Evolutionary conservation across 2,113 vertebrate genomes (phyloP), one percentile per base, ranked within the genome.

Genomic region (Cariama cristata): DNA sequence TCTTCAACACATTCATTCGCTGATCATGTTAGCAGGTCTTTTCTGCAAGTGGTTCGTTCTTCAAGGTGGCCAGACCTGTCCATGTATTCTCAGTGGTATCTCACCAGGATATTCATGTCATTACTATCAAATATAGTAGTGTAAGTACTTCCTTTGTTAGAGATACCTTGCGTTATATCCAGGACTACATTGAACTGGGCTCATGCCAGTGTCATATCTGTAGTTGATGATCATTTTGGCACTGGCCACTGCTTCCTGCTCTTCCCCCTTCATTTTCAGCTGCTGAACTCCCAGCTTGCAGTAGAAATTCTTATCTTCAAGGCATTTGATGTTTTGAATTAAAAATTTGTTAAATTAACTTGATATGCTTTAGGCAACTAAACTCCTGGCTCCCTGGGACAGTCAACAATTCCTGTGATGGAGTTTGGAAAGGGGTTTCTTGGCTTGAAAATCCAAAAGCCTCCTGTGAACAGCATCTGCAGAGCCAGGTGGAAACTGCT

Each of bases 191-290:
- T 69, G 33, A 81, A 14, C 38, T 82, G 50, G n/a, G 38, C 20
- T 59, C 15, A 3, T 26, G 62, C 5, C 15, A 4, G 10, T 62
- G 42, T 62, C 2, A 0, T 47, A 4, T 28, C 4, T 4, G 83
- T 67, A 58, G 27, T 1, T 91, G 40, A 63, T 53, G 5, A n/a
- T 79, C 12, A 11, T 69, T 80, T 87, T 73, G 35, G 52, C 32
- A 22, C 12, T 68, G 49, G 32, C 19, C 38, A 35, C 30, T 73
- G 45, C 49, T 53, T 80, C 26, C n/a, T 76, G 58, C 28, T 56
- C 28, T 86, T 82, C 8, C 12, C 12, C 7, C 14, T 86, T 68
- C 72, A 20, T 42, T 79, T 91, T 66, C 66, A 62, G 33, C 42
- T 32, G 47, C 38, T 59, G n/a, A 68, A 75, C 66, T 58, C n/a